Evolutionary conservation across 2,113 vertebrate species (phyloP).

Genomic region (Hydrochoerus hydrochaeris): DNA sequence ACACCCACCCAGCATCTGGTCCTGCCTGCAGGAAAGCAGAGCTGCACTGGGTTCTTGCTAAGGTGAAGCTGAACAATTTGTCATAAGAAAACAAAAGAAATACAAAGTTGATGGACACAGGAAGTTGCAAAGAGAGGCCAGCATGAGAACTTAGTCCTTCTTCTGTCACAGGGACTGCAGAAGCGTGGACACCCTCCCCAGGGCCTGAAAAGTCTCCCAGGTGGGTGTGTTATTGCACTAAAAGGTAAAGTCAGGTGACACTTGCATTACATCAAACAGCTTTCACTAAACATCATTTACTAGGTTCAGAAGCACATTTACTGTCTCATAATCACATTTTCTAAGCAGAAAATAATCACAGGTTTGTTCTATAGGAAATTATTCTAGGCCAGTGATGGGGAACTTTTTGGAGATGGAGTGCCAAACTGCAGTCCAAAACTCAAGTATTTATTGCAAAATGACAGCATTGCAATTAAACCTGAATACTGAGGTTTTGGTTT

Average conservation of each 20-base stretch:
- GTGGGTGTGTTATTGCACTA: not conserved
- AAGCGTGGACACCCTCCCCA: not conserved
- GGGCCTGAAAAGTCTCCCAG: not conserved
- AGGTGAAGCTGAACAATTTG: not conserved
- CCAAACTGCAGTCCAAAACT: not conserved
- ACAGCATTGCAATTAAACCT: not conserved
- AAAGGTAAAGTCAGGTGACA: not conserved
- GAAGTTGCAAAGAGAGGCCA: not conserved
- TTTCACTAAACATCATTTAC: not conserved
- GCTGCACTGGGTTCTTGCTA: not conserved
- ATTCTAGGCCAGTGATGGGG: not conserved
- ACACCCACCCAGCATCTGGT: not conserved
- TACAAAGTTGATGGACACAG: not conserved
- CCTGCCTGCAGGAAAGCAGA: not conserved
- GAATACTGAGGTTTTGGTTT: not conserved
- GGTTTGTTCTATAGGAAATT: conserved; percentile 34
- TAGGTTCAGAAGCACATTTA: not conserved
- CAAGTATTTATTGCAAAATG: not conserved
- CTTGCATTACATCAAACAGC: not conserved
- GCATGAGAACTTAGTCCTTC: not conserved
- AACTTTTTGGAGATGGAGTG: not conserved
- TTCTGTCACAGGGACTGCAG: not conserved
- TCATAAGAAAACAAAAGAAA: not conserved
- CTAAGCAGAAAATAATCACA: not conserved
- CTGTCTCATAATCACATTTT: not conserved